Evolutionary conservation across 2,888 invertebrate genomes (phyloP), one percentile per base, ranked within the genome.

Genomic region (Strigamia crassipes): DNA sequence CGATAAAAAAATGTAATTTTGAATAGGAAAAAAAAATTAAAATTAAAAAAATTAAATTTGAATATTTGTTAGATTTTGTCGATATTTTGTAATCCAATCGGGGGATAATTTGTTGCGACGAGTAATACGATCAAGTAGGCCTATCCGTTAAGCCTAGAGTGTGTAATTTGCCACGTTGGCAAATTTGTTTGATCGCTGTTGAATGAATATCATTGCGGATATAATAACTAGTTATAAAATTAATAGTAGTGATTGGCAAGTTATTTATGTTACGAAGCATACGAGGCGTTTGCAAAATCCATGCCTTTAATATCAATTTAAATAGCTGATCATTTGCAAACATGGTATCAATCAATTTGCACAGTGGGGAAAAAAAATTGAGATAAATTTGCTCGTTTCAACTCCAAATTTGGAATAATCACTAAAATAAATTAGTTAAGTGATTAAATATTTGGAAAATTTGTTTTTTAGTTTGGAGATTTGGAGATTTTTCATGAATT

Each of bases 131-230:
- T 66, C 27, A 66, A 66, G 66, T 66, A 66, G 66, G 66, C 66
- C 66, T 66, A 66, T 66, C 66, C 66, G 66, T 66, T 66, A 66
- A 66, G 66, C 66, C 66, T 66, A 66, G 23, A 66, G 66, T 66
- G 66, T 66, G 66, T 66, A 66, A 66, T 66, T 66, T 66, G 66
- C 66, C 66, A 66, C 66, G 66, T 66, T 66, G 66, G 66, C 66
- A 66, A 66, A 66, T 66, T 66, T 66, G 66, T 66, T 66, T 66
- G 66, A 66, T 66, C 66, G 66, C 66, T 66, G 4, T 66, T 66
- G 66, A 66, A 66, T 66, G 66, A 66, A 66, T 66, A 66, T 66
- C 66, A 66, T 66, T 66, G 66, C 66, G 66, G 66, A 66, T 66
- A 31, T 66, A 66, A 66, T 66, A 66, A 66, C 66, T 66, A 66